phyloP scores from a whole-genome alignment of 2,113 vertebrate genomes.

The Oxyruncus cristatus region DNA sequence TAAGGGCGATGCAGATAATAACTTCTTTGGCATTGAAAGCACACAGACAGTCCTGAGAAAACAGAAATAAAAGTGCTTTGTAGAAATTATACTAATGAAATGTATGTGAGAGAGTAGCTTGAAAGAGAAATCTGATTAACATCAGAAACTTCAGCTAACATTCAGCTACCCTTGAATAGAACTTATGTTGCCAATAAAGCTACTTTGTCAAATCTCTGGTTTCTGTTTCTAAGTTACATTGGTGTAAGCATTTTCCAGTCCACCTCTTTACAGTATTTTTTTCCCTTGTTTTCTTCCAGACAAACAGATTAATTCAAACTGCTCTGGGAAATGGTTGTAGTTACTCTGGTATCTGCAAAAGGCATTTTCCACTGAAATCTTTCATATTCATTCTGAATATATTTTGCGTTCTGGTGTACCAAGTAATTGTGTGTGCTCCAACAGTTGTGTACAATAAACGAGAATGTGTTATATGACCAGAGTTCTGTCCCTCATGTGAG shows the following conservation, averaged over 20 bases:
- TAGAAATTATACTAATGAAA: conserved; percentile 19
- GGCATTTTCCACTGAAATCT: background rate
- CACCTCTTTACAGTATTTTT: background rate
- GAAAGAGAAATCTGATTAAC: conserved; percentile 12
- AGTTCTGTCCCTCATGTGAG: background rate
- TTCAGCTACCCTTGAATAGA: background rate
- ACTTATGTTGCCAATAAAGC: background rate
- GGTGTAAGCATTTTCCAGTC: background rate
- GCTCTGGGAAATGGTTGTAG: background rate
- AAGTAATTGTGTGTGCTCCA: background rate
- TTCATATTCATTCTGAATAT: background rate
- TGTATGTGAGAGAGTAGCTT: background rate
- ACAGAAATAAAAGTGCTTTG: conserved; percentile 20
- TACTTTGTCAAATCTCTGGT: background rate
- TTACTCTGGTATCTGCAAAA: background rate
- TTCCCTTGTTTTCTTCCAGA: background rate
- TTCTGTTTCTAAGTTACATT: background rate
- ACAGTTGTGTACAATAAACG: background rate
- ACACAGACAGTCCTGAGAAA: background rate
- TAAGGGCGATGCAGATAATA: background rate
- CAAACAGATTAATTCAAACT: background rate
- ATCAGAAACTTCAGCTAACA: background rate
- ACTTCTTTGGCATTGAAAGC: background rate
- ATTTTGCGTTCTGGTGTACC: background rate
- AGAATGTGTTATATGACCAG: background rate